These are phyloP conservation scores for Morone saxatilis DNA, from an alignment of 2,113 vertebrate species.

Conservation along the genomic window DNA sequence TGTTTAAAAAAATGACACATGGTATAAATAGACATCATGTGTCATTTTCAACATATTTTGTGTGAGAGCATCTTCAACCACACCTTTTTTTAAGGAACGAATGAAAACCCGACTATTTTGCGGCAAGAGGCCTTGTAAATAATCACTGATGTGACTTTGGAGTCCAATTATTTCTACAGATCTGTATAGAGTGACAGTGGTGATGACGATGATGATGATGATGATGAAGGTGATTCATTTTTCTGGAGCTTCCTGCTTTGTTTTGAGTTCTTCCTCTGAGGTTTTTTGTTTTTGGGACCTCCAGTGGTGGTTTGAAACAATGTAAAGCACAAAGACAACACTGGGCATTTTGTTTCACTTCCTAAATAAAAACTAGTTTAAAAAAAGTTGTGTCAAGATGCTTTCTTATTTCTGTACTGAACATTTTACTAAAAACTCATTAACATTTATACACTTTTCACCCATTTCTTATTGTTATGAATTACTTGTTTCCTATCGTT, in stretches of 20 bases:
- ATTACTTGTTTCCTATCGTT: background rate
- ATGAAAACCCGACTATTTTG: slow-evolving; percentile 70
- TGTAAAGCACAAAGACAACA: slow-evolving; percentile 91
- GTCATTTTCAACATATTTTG: slow-evolving; percentile 52
- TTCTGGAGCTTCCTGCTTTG: slow-evolving; percentile 81
- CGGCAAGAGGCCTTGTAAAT: slow-evolving; percentile 85
- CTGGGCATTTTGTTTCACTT: slow-evolving; percentile 88
- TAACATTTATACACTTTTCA: background rate
- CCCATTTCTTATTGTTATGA: background rate
- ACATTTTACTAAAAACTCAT: background rate
- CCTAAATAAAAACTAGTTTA: slow-evolving; percentile 85
- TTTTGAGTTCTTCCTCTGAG: slow-evolving; percentile 73
- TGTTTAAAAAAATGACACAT: slow-evolving; percentile 49
- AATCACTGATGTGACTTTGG: slow-evolving; percentile 80
- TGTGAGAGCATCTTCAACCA: slow-evolving; percentile 45
- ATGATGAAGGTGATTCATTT: slow-evolving; percentile 53
- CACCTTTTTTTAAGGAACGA: slow-evolving; percentile 63
- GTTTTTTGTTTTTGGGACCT: slow-evolving; percentile 76
- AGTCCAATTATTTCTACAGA: slow-evolving; percentile 85
- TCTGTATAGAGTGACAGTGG: slow-evolving; percentile 80
- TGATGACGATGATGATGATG: slow-evolving; percentile 25
- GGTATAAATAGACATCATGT: slow-evolving; percentile 33
- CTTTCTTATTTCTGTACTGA: background rate
- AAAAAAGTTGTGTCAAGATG: slow-evolving; percentile 51
- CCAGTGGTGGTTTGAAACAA: slow-evolving; percentile 80